Percentiles rank a stretch among this genome's conserved stretches.
Evolutionary conservation across 2,888 invertebrate species (phyloP).

Genomic region (Brassicogethes aeneus): DNA sequence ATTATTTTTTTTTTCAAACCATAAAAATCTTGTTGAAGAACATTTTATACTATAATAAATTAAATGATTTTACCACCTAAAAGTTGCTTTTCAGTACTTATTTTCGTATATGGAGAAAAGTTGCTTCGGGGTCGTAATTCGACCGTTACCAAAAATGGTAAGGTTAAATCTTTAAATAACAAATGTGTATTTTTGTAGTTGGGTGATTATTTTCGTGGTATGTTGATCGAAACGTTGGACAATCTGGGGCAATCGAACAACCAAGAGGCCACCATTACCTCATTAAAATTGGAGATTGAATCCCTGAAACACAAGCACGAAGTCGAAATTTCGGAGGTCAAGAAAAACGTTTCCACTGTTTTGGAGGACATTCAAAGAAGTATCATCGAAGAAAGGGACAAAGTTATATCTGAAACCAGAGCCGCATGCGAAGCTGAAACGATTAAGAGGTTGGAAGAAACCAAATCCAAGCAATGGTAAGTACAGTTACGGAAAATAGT

Average conservation of each 20-base stretch:
- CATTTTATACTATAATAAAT: too few relatives aligned
- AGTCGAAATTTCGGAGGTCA: slow-evolving; percentile 60
- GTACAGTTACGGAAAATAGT: slow-evolving; percentile 9
- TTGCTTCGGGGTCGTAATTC: too few relatives aligned
- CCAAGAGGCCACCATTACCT: slow-evolving; percentile 50
- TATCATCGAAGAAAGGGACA: slow-evolving; percentile 49
- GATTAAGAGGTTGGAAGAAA: slow-evolving; percentile 60
- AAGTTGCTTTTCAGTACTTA: too few relatives aligned
- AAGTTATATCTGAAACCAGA: slow-evolving; percentile 55
- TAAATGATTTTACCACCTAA: too few relatives aligned
- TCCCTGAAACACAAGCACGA: slow-evolving; percentile 60
- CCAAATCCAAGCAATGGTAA: slow-evolving; percentile 83
- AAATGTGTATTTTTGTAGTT: slow-evolving; percentile 41
- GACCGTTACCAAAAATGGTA: background rate
- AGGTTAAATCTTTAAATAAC: background rate
- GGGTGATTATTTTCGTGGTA: slow-evolving; percentile 58
- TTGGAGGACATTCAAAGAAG: slow-evolving; percentile 36
- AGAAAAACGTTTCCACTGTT: slow-evolving; percentile 34
- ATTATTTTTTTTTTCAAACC: too few relatives aligned
- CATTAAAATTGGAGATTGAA: slow-evolving; percentile 60
- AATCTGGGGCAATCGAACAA: slow-evolving; percentile 50
- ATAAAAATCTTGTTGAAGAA: too few relatives aligned
- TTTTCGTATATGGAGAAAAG: too few relatives aligned
- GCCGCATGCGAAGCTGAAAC: slow-evolving; percentile 61
- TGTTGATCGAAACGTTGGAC: slow-evolving; percentile 58